A percentile compares a stretch with the other conserved stretches of the same genome.
These are phyloP conservation scores for Andrena hattorfiana DNA, from an alignment of 2,888 invertebrate species.

Conservation along the genomic window DNA sequence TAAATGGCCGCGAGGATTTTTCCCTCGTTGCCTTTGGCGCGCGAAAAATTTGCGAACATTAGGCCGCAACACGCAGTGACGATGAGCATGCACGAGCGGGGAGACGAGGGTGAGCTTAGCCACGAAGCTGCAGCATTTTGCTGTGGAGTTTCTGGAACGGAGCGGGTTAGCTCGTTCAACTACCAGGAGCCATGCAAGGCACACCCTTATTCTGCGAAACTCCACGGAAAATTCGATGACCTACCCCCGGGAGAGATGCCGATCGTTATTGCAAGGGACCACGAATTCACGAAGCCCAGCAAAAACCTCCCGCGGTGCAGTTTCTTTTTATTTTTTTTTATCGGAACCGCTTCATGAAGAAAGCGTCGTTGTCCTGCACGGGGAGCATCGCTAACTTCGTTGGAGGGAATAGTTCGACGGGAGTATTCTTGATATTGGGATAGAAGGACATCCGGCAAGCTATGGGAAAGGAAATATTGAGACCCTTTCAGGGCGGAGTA, in stretches of 20 bases:
- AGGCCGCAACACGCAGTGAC: constrained; percentile 17
- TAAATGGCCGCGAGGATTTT: neutral
- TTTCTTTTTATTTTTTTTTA: neutral
- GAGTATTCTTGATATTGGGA: neutral
- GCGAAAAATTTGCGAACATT: constrained; percentile 59
- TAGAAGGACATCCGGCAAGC: neutral
- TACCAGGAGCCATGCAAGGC: constrained; percentile 47
- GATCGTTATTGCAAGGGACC: constrained; percentile 55
- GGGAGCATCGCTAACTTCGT: neutral
- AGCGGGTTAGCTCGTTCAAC: constrained; percentile 59
- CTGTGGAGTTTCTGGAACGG: constrained; percentile 39
- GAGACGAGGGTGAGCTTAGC: constrained; percentile 17
- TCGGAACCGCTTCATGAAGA: neutral
- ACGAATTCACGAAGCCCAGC: constrained; percentile 28
- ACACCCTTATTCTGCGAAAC: constrained; percentile 52
- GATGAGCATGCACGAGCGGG: constrained; percentile 55
- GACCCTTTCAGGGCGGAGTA: neutral
- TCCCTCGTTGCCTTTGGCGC: neutral
- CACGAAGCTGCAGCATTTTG: constrained; percentile 45
- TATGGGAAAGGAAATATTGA: neutral
- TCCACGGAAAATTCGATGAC: constrained; percentile 65
- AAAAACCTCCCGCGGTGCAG: constrained; percentile 14
- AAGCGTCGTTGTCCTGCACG: neutral
- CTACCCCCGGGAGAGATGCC: constrained; percentile 38
- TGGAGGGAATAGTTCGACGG: neutral